Base-by-base conservation (phyloP, 2,888 invertebrate species). In the Masnerella sp. region DNA sequence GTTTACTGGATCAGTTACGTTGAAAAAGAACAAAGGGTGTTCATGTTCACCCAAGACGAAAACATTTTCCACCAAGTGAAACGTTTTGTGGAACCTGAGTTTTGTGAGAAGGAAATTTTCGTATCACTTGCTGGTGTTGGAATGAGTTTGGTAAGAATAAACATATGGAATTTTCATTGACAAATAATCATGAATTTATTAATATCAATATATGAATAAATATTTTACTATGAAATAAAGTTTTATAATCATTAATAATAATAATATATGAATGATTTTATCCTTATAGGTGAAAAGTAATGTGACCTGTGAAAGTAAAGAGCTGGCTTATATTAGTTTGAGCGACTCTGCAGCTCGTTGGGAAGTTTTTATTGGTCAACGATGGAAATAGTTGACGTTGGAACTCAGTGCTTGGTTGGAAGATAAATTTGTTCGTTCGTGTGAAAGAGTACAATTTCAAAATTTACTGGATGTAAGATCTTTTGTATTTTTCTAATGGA, bases 1-100 rank as follows among this genome's bases (percentile, higher is more conserved):
- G 93, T 95, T 7, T 94, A 93, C 86, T 95, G 95, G 95, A 90
- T 94, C 30, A 94, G 94, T 3, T 95, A 92, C 82, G 90, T 93
- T 86, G 93, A 94, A 73, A 92, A 92, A 0, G 90, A 91, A 42
- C 95, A 95, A 85, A 88, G 94, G 79, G 93, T 93, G 0, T 89
- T 95, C 61, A 89, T 94, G 11, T 90, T 95, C 79, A 93, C 94
- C 0, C 94, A 95, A 85, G 93, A 95, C 70, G 92, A 93, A 80
- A 89, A 92, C 70, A 90, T 94, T 38, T 86, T 82, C 51, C 40
- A 80, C 2, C 84, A 83, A 74, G 83, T 82, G 0, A 82, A 78
- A 64, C 83, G 80, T 56, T 80, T 85, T 11, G 90, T 91, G 11
- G 92, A 92, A 80, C 90, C 92, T 0, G 94, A 94, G 82, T 89